Base-by-base conservation (phyloP, 2,797 vertebrate genomes). In the Ceryle rudis region DNA sequence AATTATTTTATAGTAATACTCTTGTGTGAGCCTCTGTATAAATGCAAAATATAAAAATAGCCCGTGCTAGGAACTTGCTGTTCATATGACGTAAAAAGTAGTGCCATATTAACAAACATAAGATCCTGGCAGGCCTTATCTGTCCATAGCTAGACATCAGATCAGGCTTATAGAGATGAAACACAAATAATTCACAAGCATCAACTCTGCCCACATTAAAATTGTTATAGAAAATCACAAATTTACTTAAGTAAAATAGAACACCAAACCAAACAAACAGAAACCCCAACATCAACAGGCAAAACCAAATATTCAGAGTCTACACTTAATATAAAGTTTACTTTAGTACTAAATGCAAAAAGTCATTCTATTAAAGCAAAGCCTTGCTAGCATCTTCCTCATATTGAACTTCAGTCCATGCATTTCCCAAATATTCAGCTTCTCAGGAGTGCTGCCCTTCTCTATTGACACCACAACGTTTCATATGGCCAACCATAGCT, bases 1-100 rank as follows among this genome's bases (percentile, higher is more conserved):
- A 95, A 94, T 80, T 90, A 90, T 91, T 95, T 90, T 90, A 66
- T 72, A 51, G 66, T 54, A 86, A 88, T 83, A 87, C 44, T 72
- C 39, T 70, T 22, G 23, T 62, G 23, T 0, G 0, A 80, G 35
- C 37, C 16, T 81, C n/a, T 44, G 46, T 46, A 62, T 69, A 90
- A 91, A 73, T 35, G 49, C 12, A 84, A 80, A 84, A 41, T 12
- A 33, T 20, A 81, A 89, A 94, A 94, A 44, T 25, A 91, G 14
- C 11, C 22, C 41, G 28, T 71, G n/a, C 42, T 67, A 72, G 44
- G 64, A 87, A 80, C 64, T 87, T 85, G 31, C 41, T 52, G 37
- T 84, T 86, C n/a, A 47, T 84, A 61, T 46, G 22, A 57, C 26
- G 61, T 5, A 71, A 41, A 71, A 95, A 89, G 41, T 14, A 49